Percentiles rank a stretch among this genome's conserved stretches.
Evolutionary conservation across 2,113 vertebrate genomes (phyloP).

Genomic region (cat (Felis catus)): DNA sequence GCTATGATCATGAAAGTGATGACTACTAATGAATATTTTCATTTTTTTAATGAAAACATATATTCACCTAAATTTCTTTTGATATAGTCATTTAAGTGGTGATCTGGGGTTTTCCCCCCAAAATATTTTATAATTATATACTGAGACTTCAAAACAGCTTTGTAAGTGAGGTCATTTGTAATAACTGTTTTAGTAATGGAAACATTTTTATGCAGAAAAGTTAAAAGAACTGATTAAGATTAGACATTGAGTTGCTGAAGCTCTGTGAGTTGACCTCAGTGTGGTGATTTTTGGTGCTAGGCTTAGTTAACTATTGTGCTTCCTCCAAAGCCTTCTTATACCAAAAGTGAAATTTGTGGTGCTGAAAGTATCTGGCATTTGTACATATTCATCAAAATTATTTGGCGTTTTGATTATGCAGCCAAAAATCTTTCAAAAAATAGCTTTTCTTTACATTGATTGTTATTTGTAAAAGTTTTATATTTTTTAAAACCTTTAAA

Average conservation of each 20-base stretch:
- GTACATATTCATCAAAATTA: not conserved
- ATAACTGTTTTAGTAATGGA: not conserved
- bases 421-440: not conserved
- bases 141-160: not conserved
- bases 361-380: not conserved
- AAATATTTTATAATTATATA: not conserved
- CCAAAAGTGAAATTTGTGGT: not conserved
- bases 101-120: not conserved
- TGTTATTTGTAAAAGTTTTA: not conserved
- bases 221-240: not conserved
- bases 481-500: not conserved
- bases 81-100: not conserved
- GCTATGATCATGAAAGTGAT: not conserved
- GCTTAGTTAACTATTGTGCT: not conserved
- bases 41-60: not conserved
- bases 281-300: not conserved
- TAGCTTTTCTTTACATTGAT: not conserved
- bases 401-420: not conserved
- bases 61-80: constrained; percentile 18
- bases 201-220: not conserved
- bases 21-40: not conserved
- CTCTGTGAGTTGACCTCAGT: not conserved
- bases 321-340: not conserved
- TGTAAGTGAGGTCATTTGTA: not conserved
- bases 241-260: not conserved